Conservation (phyloP, 1,140 invertebrate species). For the Drosophila rhopaloa region DNA sequence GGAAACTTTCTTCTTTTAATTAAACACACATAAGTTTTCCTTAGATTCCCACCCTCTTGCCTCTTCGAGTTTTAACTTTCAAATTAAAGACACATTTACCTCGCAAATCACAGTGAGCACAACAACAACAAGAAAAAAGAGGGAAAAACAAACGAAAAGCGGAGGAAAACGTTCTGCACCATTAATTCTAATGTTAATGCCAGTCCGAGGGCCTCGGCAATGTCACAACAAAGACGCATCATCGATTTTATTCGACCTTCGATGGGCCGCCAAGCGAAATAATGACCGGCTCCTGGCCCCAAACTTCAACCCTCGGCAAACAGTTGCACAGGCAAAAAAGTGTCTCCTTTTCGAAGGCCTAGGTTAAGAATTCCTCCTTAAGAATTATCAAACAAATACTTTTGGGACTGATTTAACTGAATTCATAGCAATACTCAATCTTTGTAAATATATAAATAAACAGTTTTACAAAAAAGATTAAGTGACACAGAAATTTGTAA, state of each 20-base stretch:
- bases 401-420: too few species aligned
- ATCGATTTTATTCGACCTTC: constrained; percentile 81
- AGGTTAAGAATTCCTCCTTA: not conserved
- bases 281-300: constrained; percentile 50
- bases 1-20: constrained; percentile 39
- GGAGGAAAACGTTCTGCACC: constrained; percentile 64
- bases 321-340: constrained; percentile 5
- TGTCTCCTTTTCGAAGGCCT: too few species aligned
- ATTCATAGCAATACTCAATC: too few species aligned
- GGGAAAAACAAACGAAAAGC: constrained; percentile 46
- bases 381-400: too few species aligned
- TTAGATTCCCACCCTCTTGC: constrained; percentile 24
- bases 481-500: too few species aligned
- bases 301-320: constrained; percentile 19
- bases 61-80: constrained; percentile 61
- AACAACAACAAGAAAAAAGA: constrained; percentile 2
- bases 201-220: constrained; percentile 47
- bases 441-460: too few species aligned
- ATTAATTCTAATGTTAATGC: constrained; percentile 82
- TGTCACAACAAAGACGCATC: constrained; percentile 56
- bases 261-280: constrained; percentile 75
- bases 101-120: constrained; percentile 45
- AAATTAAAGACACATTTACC: constrained; percentile 76
- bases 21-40: constrained; percentile 35
- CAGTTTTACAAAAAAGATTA: too few species aligned